Base-by-base conservation (phyloP, 2,113 vertebrate species). In the Actenoides hombroni region DNA sequence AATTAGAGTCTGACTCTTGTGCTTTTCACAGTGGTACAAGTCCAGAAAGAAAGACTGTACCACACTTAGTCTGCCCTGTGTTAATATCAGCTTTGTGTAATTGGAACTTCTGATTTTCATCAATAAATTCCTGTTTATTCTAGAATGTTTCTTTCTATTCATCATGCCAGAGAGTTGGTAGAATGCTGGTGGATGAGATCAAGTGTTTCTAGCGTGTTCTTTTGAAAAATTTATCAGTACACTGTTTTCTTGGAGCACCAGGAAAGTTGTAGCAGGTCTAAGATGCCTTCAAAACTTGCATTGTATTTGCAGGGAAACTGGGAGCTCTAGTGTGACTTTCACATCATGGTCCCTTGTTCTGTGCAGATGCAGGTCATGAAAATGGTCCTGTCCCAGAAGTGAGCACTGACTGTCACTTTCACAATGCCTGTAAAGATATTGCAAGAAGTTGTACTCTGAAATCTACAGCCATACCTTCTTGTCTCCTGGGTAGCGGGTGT, bases 371-470 rank as follows among this genome's bases (percentile, higher is more conserved):
- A 69, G 56, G 64, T 8, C 29, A 10, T 78, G 33, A 44, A 76
- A 80, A 25, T 3, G 23, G 23, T 70, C 13, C 51, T 4, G 1
- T 63, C 46, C 28, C 31, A 24, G 46, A 33, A 51, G 10, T 0
- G 0, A 65, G 39, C 77, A 0, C 2, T 37, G 11, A 13, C 21
- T 57, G 3, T 6, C 3, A 0, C 23, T 81, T 77, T 37, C 69
- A 35, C 1, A 0, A 0, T 65, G 25, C 33, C 39, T 85, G 16
- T 35, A 33, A 86, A 93, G 76, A 9, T 14, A 15, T 3, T 67
- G 16, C 3, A 17, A 14, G 49, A 59, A 70, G 25, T 18, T 83
- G 16, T 35, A 4, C 33, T 78, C 64, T 25, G 24, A 54, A 37
- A n/a, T 44, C 29, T 63, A 1, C 75, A 56, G 39, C 49, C 7